Conservation (phyloP, 2,113 vertebrate species). For the Azemiops feae region DNA sequence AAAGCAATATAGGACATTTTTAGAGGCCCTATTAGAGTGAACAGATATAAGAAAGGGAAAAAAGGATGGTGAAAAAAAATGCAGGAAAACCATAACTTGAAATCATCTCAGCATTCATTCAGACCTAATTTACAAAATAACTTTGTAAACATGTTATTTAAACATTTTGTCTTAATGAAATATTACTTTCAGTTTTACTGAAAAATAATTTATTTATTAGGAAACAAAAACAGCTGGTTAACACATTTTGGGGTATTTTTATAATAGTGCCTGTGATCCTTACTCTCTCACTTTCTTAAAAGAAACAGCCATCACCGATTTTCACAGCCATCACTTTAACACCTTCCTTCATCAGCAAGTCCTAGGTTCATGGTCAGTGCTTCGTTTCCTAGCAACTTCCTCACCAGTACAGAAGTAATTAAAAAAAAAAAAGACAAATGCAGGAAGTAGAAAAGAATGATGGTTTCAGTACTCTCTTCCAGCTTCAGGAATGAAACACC, state of each 20-base stretch:
- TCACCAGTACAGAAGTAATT: slow-evolving; percentile 6
- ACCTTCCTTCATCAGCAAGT: not conserved
- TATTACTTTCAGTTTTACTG: not conserved
- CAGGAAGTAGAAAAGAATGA: slow-evolving; percentile 2
- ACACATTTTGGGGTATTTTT: not conserved
- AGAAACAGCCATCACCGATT: not conserved
- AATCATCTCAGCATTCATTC: not conserved
- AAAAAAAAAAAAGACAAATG: not conserved
- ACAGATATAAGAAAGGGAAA: not conserved
- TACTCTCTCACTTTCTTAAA: not conserved
- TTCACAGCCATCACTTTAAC: not conserved
- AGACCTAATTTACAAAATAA: not conserved
- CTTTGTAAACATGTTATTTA: not conserved
- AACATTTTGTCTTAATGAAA: not conserved
- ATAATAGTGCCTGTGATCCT: no score
- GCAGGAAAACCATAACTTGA: not conserved
- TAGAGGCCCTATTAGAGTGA: not conserved
- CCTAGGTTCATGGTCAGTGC: slow-evolving; percentile 9
- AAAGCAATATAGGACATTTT: not conserved
- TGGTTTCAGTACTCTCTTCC: slow-evolving; percentile 49
- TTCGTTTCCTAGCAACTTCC: slow-evolving; percentile 17
- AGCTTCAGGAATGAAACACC: slow-evolving; percentile 25
- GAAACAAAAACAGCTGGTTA: not conserved
- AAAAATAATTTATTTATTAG: not conserved
- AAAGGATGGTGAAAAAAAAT: not conserved